phyloP scores from a whole-genome alignment of 2,797 vertebrate genomes.

The Oreochromis grahami region DNA sequence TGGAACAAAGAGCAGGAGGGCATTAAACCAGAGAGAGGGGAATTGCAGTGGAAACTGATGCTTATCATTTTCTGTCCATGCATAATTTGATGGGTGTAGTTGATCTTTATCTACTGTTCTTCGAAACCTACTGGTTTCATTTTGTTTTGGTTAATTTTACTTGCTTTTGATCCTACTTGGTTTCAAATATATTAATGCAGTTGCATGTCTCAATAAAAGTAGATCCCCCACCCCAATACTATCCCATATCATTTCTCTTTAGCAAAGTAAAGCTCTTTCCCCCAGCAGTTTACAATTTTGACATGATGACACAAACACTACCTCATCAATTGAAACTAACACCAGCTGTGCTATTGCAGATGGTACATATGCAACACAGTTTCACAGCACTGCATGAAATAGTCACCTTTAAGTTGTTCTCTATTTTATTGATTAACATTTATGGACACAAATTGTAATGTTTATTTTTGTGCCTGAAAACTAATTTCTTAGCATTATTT shows the following conservation, averaged over 20 bases:
- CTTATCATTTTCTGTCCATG: slow-evolving; percentile 35
- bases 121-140: background rate
- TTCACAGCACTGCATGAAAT: background rate
- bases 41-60: slow-evolving; percentile 63
- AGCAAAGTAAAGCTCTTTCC: background rate
- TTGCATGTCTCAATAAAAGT: background rate
- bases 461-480: background rate
- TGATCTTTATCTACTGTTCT: background rate
- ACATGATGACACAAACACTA: background rate
- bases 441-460: background rate
- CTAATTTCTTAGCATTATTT: background rate
- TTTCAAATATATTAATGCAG: background rate
- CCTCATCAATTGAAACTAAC: background rate
- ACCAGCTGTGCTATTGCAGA: background rate
- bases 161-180: background rate
- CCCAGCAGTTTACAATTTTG: background rate
- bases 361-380: background rate
- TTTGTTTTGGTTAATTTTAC: background rate
- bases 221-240: background rate
- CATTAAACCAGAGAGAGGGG: slow-evolving; percentile 23
- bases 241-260: background rate
- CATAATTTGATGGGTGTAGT: background rate
- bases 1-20: slow-evolving; percentile 1
- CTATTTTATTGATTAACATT: background rate
- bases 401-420: background rate